A percentile compares a stretch with the other conserved stretches of the same genome.
Evolutionary conservation across 2,797 vertebrate genomes (phyloP).

Genomic region (Toxotes lorentzi): DNA sequence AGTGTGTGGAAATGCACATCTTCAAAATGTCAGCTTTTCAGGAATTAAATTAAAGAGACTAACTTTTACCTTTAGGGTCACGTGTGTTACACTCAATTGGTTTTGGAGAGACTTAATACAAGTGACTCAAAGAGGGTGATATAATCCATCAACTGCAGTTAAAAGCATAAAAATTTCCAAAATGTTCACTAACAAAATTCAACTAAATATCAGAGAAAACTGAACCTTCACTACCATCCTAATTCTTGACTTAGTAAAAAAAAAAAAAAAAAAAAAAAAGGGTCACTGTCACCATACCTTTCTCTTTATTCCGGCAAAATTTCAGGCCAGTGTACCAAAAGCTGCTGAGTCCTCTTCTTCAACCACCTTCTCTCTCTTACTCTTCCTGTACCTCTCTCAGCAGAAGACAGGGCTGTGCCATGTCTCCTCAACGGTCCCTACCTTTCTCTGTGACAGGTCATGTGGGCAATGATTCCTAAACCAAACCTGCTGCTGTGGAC

Average conservation of each 20-base stretch:
- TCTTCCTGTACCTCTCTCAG: constrained; percentile 22
- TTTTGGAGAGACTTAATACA: constrained; percentile 27
- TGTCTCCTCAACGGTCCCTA: constrained; percentile 47
- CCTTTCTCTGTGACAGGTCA: constrained; percentile 60
- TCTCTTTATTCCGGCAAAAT: constrained; percentile 21
- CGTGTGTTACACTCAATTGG: constrained; percentile 8
- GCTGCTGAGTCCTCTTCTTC: constrained; percentile 44
- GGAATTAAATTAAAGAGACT: constrained; percentile 7
- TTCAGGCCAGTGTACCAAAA: constrained; percentile 42
- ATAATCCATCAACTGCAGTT: constrained; percentile 18
- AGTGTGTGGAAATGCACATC: neutral
- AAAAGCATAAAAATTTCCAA: constrained; percentile 4
- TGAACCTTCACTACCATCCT: neutral
- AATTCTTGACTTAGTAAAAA: neutral
- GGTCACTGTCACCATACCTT: constrained; percentile 13
- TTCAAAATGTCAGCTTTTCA: constrained; percentile 13
- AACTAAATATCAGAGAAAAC: constrained; percentile 2
- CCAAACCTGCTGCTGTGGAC: constrained; percentile 67
- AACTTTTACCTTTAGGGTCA: constrained; percentile 27
- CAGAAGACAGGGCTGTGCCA: constrained; percentile 41
- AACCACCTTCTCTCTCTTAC: constrained; percentile 12
- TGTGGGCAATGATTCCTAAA: constrained; percentile 56
- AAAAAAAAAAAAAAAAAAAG: neutral
- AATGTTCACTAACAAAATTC: constrained; percentile 11
- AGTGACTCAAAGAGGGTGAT: neutral